Evolutionary conservation across 2,797 vertebrate species (phyloP).

Genomic region (Xenops minutus): DNA sequence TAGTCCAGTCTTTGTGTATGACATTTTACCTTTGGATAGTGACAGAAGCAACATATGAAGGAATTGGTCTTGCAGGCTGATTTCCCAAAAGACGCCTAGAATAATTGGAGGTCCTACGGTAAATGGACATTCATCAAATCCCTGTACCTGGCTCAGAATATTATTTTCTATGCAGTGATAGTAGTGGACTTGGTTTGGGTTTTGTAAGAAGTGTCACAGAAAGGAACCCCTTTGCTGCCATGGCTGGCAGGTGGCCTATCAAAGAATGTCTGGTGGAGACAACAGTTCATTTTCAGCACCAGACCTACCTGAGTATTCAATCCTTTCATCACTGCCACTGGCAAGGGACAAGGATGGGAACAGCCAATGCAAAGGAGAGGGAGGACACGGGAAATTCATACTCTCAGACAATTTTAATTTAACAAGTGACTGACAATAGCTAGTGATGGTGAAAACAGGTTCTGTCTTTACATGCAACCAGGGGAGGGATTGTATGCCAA

Average conservation of each 20-base stretch:
- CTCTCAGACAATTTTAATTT: background rate
- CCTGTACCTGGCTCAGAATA: background rate
- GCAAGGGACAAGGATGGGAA: background rate
- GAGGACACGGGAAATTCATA: background rate
- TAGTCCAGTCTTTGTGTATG: background rate
- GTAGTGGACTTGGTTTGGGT: background rate
- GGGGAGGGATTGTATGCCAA: background rate
- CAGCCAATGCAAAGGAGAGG: background rate
- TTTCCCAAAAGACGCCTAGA: background rate
- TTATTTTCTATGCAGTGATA: background rate
- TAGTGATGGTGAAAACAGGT: background rate
- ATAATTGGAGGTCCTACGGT: background rate
- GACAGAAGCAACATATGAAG: background rate
- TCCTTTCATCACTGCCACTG: background rate
- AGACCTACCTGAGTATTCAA: background rate
- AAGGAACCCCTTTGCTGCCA: background rate
- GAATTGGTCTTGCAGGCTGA: background rate
- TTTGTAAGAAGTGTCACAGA: background rate
- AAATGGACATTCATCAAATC: background rate
- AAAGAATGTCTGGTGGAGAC: rapidly evolving
- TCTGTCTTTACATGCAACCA: background rate
- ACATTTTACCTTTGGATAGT: background rate
- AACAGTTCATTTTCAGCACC: background rate
- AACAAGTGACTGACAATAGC: background rate
- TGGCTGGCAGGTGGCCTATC: background rate